Conservation (phyloP, 2,888 invertebrate species). For the Microchrysa polita region DNA sequence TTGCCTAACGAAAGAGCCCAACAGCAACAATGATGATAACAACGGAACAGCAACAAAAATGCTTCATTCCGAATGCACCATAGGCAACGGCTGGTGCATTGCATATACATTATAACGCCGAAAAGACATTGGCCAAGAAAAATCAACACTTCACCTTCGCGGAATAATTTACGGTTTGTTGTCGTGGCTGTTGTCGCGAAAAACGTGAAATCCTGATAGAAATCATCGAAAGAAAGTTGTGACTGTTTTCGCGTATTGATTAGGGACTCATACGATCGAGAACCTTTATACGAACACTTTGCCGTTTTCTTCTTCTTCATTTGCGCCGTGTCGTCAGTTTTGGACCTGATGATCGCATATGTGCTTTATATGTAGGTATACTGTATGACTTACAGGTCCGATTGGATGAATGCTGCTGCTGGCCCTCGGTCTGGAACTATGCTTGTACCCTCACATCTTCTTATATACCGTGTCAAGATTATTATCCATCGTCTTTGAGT, state of each 20-base stretch:
- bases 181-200: slow-evolving; percentile 44
- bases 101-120: too few relatives aligned
- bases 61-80: background rate
- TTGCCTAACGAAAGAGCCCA: slow-evolving; percentile 20
- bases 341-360: too few relatives aligned
- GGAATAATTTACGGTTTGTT: slow-evolving; percentile 43
- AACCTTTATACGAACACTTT: too few relatives aligned
- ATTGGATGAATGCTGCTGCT: background rate
- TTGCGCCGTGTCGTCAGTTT: too few relatives aligned
- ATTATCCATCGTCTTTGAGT: slow-evolving; percentile 33
- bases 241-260: slow-evolving; percentile 42
- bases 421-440: too few relatives aligned
- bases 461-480: slow-evolving; percentile 33
- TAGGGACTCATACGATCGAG: slow-evolving; percentile 29
- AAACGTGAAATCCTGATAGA: slow-evolving; percentile 44
- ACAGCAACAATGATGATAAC: slow-evolving; percentile 7
- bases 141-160: slow-evolving; percentile 44
- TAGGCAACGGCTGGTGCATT: background rate
- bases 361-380: too few relatives aligned
- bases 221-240: slow-evolving; percentile 43
- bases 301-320: background rate
- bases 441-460: slow-evolving; percentile 32
- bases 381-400: too few relatives aligned
- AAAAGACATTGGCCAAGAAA: slow-evolving; percentile 38
- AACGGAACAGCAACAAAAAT: slow-evolving; percentile 5